phyloP scores from a whole-genome alignment of 2,797 vertebrate species.

The Cirrhinus molitorella region DNA sequence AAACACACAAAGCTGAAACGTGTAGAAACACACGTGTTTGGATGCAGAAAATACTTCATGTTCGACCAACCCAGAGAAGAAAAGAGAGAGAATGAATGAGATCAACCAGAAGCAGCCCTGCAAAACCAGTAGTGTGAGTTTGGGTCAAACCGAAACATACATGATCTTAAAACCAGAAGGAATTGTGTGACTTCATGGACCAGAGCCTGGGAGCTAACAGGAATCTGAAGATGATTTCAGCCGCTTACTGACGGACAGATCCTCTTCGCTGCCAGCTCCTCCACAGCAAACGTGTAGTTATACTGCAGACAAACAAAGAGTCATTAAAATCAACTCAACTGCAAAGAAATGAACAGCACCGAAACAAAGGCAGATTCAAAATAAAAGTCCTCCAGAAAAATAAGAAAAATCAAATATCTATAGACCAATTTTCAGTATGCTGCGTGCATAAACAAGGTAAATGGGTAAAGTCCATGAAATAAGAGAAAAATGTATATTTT shows the following conservation, averaged over 20 bases:
- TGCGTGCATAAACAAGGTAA: too few species aligned
- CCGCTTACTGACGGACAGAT: conserved; percentile 62
- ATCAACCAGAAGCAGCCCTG: not conserved
- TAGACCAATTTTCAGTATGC: too few species aligned
- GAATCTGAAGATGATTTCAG: not conserved
- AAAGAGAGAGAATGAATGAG: not conserved
- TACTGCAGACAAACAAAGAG: conserved; percentile 69
- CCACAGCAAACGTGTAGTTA: conserved; percentile 79
- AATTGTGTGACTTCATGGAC: not conserved
- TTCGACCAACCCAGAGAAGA: not conserved
- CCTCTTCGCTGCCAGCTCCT: conserved; percentile 77
- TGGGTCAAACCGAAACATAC: not conserved
- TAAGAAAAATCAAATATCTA: too few species aligned
- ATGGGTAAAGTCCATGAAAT: too few species aligned
- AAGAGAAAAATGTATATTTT: too few species aligned
- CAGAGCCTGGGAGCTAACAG: not conserved
- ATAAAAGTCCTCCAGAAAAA: not conserved
- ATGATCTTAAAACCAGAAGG: not conserved
- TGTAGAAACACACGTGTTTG: not conserved
- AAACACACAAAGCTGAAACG: not conserved
- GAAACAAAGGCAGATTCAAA: not conserved
- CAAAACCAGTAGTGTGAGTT: not conserved
- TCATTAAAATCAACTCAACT: not conserved
- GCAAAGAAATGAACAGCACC: not conserved
- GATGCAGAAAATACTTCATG: conserved; percentile 10